Evolutionary conservation across 2,888 invertebrate genomes (phyloP), one percentile per base, ranked within the genome.

Genomic region (Drosophila nr. medialis): DNA sequence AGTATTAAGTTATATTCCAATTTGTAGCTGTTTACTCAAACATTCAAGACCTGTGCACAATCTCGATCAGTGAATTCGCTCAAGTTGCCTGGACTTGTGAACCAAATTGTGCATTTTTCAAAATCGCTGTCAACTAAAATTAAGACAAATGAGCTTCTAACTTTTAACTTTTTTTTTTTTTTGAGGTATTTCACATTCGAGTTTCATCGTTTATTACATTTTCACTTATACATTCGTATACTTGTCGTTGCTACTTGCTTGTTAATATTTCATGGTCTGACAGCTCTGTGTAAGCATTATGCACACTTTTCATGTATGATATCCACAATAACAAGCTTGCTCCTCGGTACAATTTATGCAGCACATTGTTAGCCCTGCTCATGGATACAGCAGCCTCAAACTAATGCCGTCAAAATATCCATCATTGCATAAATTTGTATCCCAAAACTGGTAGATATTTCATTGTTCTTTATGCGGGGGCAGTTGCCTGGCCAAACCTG

Each of bases 341-440:
- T 66, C 50, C 40, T 48, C 45, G 13, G 53, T 15, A 24, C 50
- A 61, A 77, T 66, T 80, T 69, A 75, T 77, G 64, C 55, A 70
- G 40, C 55, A 30, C 59, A 67, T 63, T 74, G 56, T 64, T 55
- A 38, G 51, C 36, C 50, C 36, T 11, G 38, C 61, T 65, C 80
- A 61, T 63, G 72, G 59, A 38, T 70, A 66, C 72, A 53, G 48
- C 55, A 54, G 51, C 24, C 56, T 18, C 49, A 55, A 59, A 50
- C 32, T 59, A 58, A 60, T 53, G 45, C 77, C 68, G 70, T 86
- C 89, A 88, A 78, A 81, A 50, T 75, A 85, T 81, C 87, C 72
- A 62, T 70, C 70, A 55, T 45, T 64, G 68, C 53, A 45, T 56
- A 59, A 68, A 74, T 61, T 66, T 53, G 53, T 51, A 40, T 64